Percentiles rank a stretch among this genome's conserved stretches.
phyloP scores from a whole-genome alignment of 2,113 vertebrate genomes.

The Dasyprocta punctata region DNA sequence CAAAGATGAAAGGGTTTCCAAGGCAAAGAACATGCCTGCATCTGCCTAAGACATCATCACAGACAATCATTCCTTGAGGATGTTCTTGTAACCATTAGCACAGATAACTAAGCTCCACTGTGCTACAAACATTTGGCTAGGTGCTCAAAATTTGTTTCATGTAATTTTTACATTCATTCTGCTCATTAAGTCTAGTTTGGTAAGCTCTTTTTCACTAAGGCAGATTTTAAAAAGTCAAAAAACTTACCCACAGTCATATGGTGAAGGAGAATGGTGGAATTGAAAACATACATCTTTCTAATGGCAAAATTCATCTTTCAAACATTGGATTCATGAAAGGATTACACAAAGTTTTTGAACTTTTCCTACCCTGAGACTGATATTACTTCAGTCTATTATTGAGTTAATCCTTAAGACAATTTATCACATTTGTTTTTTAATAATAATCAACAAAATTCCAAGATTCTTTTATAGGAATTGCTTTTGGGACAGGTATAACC shows the following conservation, averaged over 20 bases:
- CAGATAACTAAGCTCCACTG: background rate
- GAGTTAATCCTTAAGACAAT: background rate
- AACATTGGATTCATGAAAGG: background rate
- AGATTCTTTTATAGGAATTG: background rate
- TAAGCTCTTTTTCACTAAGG: background rate
- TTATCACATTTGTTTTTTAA: background rate
- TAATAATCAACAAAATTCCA: conserved; percentile 1
- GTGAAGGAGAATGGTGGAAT: background rate
- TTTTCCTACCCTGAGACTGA: background rate
- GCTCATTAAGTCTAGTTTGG: background rate
- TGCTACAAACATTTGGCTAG: background rate
- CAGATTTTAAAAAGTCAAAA: background rate
- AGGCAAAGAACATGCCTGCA: background rate
- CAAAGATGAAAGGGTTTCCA: background rate
- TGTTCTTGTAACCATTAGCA: background rate
- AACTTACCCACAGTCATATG: background rate
- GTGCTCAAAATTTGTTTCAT: background rate
- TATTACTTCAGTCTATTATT: background rate
- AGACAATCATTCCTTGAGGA: background rate
- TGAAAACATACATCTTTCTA: background rate
- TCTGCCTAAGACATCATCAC: background rate
- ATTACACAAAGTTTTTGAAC: background rate
- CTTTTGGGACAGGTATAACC: background rate
- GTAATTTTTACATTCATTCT: background rate
- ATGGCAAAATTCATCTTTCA: background rate